Conservation (phyloP, 1,140 invertebrate genomes). For the Pygmarrhopalites habei region DNA sequence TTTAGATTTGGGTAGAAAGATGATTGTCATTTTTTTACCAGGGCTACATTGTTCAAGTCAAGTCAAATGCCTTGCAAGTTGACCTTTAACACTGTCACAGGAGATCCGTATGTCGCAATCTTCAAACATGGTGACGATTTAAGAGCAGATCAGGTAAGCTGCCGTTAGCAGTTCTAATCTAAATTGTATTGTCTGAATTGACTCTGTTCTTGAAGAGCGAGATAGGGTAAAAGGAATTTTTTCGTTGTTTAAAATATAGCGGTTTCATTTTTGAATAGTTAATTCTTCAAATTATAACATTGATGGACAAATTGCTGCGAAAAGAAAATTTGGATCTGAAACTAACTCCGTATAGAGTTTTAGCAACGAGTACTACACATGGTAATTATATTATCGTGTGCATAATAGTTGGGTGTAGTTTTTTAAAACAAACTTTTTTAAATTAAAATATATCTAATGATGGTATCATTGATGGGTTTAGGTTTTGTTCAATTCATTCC, state of each 20-base stretch:
- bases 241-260: too few species aligned
- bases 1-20: neutral
- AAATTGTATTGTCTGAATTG: too few species aligned
- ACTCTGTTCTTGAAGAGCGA: too few species aligned
- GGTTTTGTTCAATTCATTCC: conserved; percentile 96
- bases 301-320: conserved; percentile 93
- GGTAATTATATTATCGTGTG: conserved; percentile 47
- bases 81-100: conserved; percentile 75
- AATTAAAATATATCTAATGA: too few species aligned
- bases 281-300: conserved; percentile 91
- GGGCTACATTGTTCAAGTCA: conserved; percentile 90
- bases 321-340: conserved; percentile 92
- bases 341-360: conserved; percentile 84
- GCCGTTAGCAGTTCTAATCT: too few species aligned
- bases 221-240: too few species aligned
- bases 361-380: conserved; percentile 91
- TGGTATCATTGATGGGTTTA: too few species aligned
- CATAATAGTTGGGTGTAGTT: too few species aligned
- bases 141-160: conserved; percentile 97
- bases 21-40: conserved; percentile 40
- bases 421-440: too few species aligned
- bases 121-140: conserved; percentile 99
- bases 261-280: too few species aligned
- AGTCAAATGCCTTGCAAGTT: conserved; percentile 95
- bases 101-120: conserved; percentile 76